Percentiles rank a stretch among this genome's conserved stretches.
Evolutionary conservation across 2,888 invertebrate species (phyloP).

Genomic region (Conomelus anceps): DNA sequence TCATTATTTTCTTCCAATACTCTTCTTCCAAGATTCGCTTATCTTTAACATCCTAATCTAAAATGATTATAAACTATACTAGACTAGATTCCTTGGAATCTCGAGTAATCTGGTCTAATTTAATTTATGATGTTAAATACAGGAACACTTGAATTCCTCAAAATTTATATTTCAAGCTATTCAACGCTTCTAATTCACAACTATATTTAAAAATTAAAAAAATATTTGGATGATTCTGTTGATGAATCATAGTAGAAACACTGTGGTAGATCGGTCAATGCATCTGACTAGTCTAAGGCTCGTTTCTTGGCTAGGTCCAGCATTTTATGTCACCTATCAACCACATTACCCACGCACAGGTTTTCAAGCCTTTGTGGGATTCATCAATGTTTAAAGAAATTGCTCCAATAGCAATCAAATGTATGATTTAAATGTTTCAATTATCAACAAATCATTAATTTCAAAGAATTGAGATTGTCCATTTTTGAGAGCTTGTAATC

Average conservation of each 20-base stretch:
- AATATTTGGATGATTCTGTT: neutral
- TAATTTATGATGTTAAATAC: neutral
- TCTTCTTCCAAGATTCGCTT: no score
- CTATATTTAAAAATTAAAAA: neutral
- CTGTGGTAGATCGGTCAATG: neutral
- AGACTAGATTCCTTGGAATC: neutral
- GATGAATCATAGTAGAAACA: neutral
- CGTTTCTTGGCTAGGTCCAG: neutral
- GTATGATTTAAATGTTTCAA: neutral
- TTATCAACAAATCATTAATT: neutral
- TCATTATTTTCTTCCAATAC: no score
- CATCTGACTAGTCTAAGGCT: neutral
- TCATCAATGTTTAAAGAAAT: neutral
- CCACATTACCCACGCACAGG: neutral
- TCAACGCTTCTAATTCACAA: no score
- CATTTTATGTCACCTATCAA: neutral
- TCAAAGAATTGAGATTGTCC: neutral
- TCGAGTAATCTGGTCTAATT: neutral
- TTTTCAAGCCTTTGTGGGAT: neutral
- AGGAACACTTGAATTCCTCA: no score
- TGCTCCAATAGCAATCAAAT: neutral
- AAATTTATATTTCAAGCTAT: no score
- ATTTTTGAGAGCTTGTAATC: neutral
- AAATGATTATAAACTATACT: no score
- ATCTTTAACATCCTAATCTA: no score